A percentile compares a stretch with the other conserved stretches of the same genome.
These are phyloP conservation scores for Mandrillus leucophaeus DNA, from an alignment of 2,113 vertebrate species.

Conservation along the genomic window DNA sequence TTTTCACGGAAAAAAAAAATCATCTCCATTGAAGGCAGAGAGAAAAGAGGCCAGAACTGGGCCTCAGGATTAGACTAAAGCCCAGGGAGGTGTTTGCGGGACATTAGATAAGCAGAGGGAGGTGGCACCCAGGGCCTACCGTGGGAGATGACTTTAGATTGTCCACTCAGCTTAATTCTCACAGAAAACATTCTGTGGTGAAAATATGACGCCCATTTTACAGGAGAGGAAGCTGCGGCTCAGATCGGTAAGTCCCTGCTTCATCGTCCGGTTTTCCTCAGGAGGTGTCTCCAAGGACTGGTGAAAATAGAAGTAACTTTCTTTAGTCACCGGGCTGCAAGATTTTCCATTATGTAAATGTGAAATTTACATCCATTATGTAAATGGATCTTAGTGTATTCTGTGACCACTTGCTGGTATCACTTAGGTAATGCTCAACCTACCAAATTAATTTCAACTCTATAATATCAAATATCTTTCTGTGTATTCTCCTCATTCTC, in stretches of 20 bases:
- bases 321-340: not conserved
- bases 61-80: not conserved
- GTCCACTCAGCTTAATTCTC: not conserved
- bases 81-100: not conserved
- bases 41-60: not conserved
- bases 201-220: not conserved
- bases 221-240: not conserved
- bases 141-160: not conserved
- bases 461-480: not conserved
- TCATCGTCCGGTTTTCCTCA: not conserved
- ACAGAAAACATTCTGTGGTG: not conserved
- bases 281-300: not conserved
- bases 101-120: no score
- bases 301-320: not conserved
- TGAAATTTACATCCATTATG: not conserved
- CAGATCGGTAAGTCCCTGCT: not conserved
- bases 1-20: not conserved
- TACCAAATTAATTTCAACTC: not conserved
- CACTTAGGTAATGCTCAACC: not conserved
- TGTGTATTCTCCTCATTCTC: not conserved
- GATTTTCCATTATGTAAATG: not conserved
- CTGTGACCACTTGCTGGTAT: not conserved
- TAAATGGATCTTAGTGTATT: not conserved
- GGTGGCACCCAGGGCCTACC: not conserved
- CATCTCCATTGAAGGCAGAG: not conserved